Evolutionary conservation across 2,888 invertebrate genomes (phyloP).

Genomic region (Cosmorhoe ocellata): DNA sequence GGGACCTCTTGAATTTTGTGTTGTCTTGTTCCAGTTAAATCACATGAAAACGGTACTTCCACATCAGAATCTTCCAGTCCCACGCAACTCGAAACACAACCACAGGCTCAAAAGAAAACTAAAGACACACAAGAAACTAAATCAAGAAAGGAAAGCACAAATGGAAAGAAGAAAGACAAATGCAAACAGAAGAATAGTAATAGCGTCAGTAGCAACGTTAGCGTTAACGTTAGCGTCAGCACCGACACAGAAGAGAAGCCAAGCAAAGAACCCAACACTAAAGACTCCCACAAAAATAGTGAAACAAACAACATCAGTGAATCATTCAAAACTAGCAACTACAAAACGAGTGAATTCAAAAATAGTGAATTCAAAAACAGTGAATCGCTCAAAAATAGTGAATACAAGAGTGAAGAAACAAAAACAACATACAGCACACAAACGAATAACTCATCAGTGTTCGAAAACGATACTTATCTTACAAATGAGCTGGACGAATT

Average conservation of each 20-base stretch:
- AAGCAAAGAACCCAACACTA: constrained; percentile 30
- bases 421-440: constrained; percentile 25
- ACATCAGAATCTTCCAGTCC: constrained; percentile 79
- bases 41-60: constrained; percentile 79
- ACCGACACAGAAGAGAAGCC: constrained; percentile 51
- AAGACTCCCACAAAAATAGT: constrained; percentile 26
- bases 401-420: constrained; percentile 29
- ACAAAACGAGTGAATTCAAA: constrained; percentile 19
- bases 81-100: constrained; percentile 56
- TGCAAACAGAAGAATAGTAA: constrained; percentile 80
- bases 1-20: too few relatives aligned
- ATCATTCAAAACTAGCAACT: constrained; percentile 28
- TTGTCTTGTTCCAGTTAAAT: constrained; percentile 60
- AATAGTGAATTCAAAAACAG: constrained; percentile 22
- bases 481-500: constrained; percentile 72
- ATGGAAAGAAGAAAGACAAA: constrained; percentile 77
- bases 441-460: constrained; percentile 55
- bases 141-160: constrained; percentile 76
- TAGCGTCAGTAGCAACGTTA: constrained; percentile 54
- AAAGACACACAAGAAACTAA: constrained; percentile 73
- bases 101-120: constrained; percentile 75
- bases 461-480: constrained; percentile 67
- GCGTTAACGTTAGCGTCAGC: constrained; percentile 49
- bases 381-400: constrained; percentile 19
- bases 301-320: constrained; percentile 23